A percentile compares a stretch with the other conserved stretches of the same genome.
Conservation (phyloP, 2,797 vertebrate species). For the Passerculus sandwichensis region DNA sequence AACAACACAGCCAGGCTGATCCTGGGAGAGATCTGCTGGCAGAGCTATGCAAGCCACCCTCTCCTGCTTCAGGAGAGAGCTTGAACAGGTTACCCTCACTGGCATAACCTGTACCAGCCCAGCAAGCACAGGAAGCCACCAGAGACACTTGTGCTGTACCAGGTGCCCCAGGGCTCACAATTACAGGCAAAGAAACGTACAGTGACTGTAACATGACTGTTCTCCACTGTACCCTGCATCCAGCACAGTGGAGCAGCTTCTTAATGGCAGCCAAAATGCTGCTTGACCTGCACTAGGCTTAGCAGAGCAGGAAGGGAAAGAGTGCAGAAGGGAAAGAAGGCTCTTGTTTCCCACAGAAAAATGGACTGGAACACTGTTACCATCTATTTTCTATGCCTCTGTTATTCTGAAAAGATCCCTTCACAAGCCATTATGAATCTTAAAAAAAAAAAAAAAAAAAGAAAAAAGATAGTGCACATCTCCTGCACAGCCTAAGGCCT, state of each 20-base stretch:
- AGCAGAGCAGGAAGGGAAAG: background rate
- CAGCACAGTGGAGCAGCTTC: background rate
- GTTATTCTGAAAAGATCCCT: conserved; percentile 6
- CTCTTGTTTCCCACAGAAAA: background rate
- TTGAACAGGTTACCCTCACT: background rate
- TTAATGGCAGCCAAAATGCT: background rate
- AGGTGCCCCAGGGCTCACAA: background rate
- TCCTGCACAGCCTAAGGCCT: background rate
- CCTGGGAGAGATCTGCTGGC: background rate
- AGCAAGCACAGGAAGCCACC: background rate
- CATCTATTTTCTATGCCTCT: background rate
- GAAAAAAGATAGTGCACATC: background rate
- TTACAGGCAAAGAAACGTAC: background rate
- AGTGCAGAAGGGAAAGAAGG: background rate
- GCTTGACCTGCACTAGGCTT: background rate
- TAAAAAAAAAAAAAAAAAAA: background rate
- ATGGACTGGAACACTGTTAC: background rate
- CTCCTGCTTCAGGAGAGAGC: background rate
- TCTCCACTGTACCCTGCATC: background rate
- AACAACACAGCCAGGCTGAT: background rate
- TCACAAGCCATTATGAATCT: background rate
- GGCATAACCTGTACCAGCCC: accelerated
- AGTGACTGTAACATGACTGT: background rate
- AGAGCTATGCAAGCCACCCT: background rate
- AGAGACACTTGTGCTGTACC: background rate